Percentiles rank a stretch among this genome's conserved stretches.
phyloP scores from a whole-genome alignment of 2,113 vertebrate species.

The Corydoras maculifer region DNA sequence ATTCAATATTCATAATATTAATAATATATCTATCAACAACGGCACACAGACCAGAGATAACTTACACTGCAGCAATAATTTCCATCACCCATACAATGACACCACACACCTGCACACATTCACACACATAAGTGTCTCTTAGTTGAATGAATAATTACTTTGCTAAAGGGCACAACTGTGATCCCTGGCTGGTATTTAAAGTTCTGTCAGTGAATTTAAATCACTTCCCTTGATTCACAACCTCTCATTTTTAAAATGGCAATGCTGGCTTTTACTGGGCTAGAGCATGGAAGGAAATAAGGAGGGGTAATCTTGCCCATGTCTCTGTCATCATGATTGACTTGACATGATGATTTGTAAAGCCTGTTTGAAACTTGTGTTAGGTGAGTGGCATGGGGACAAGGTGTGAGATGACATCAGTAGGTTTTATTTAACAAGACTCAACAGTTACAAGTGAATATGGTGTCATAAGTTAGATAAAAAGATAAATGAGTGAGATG shows the following conservation, averaged over 20 bases:
- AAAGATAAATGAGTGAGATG: too few species aligned
- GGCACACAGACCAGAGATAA: too few species aligned
- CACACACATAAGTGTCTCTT: slow-evolving; percentile 53
- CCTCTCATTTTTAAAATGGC: slow-evolving; percentile 53
- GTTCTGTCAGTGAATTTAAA: slow-evolving; percentile 65
- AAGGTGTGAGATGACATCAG: slow-evolving; percentile 30
- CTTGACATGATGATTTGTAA: slow-evolving; percentile 10
- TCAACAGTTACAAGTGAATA: background rate
- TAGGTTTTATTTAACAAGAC: slow-evolving; percentile 19
- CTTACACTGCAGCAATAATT: too few species aligned
- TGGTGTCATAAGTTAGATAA: too few species aligned
- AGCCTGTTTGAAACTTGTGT: slow-evolving; percentile 2
- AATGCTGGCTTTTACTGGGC: slow-evolving; percentile 51
- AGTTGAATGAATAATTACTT: slow-evolving; percentile 65
- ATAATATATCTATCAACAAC: too few species aligned
- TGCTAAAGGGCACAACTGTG: slow-evolving; percentile 64
- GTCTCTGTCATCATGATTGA: slow-evolving; percentile 29
- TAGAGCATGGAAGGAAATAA: slow-evolving; percentile 42
- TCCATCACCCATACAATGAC: too few species aligned
- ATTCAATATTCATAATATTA: too few species aligned
- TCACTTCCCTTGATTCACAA: slow-evolving; percentile 51
- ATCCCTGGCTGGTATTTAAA: slow-evolving; percentile 68
- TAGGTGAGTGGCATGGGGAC: slow-evolving; percentile 6
- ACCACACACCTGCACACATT: background rate
- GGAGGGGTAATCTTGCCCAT: background rate